Percentiles rank a stretch among this genome's conserved stretches.
phyloP scores from a whole-genome alignment of 1,140 invertebrate species.

The Zaprionus vittiger region DNA sequence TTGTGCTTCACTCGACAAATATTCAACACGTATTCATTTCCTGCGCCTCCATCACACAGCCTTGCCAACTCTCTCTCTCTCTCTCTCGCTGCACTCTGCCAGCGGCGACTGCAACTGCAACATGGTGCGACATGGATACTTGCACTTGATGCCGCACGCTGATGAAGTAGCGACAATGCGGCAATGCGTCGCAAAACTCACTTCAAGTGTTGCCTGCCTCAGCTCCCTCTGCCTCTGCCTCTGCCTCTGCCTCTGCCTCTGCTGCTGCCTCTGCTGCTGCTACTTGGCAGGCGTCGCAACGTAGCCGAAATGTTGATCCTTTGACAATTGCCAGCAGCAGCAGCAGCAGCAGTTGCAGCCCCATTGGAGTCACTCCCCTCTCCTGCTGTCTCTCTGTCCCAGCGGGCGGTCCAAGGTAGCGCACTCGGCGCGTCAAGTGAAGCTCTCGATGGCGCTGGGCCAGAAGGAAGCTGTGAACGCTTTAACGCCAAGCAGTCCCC shows the following conservation, averaged over 20 bases:
- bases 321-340: conserved; percentile 67
- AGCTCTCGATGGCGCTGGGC: conserved; percentile 43
- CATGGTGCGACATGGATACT: conserved; percentile 62
- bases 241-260: too few relatives aligned
- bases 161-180: conserved; percentile 82
- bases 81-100: conserved; percentile 58
- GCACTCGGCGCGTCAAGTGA: conserved; percentile 37
- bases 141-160: conserved; percentile 73
- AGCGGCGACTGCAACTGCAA: conserved; percentile 30
- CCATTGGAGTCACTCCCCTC: too few relatives aligned
- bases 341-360: background rate
- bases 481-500: conserved; percentile 32
- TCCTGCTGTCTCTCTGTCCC: background rate
- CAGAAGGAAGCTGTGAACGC: conserved; percentile 51
- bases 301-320: conserved; percentile 70
- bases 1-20: conserved; percentile 82
- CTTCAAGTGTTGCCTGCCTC: conserved; percentile 73
- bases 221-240: background rate
- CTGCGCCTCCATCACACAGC: conserved; percentile 67
- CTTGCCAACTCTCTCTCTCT: conserved; percentile 62
- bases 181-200: conserved; percentile 81
- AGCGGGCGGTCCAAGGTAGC: conserved; percentile 35
- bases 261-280: background rate
- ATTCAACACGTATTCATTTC: conserved; percentile 83
- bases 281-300: conserved; percentile 43